Base-by-base conservation (phyloP, 1,140 invertebrate genomes). In the Drosophila bocqueti region DNA sequence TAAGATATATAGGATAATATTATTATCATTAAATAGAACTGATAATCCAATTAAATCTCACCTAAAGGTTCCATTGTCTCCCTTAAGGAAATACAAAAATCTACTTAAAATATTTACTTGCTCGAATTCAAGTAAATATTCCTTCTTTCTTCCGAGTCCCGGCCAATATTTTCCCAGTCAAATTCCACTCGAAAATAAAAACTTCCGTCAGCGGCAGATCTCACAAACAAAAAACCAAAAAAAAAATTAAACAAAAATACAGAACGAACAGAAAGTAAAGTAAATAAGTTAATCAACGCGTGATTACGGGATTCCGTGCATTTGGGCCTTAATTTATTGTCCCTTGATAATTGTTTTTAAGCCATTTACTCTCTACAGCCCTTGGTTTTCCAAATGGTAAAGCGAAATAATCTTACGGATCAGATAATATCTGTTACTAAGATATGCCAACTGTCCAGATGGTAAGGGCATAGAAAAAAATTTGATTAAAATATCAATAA, bases 261-360 rank as follows among this genome's bases (percentile, higher is more conserved):
- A 34, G 7, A 36, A 34, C 0, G 31, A 24, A 55, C 18, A 4
- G 34, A 16, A 55, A 55, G 10, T 40, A 57, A 57, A 40, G 21
- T 57, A 57, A 57, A 57, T 26, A 57, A 40, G 36, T 57, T 57
- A 55, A 55, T 55, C 54, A 55, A 40, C 34, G 36, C 15, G 34
- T 40, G 31, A 55, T 55, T 55, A 55, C 13, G 52, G 18, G 34
- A 38, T 55, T 55, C 34, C 52, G 2, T 54, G 34, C 49, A 24
- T 34, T 36, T 16, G 18, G 52, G 21, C 15, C 36, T 57, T 57
- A 57, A 57, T 57, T 57, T 40, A 55, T 55, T 38, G 52, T 38
- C 18, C 50, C 18, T 54, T 54, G 50, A 36, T 54, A 21, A 36
- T 54, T 36, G 31, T 3, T 21, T 54, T 16, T 15, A 54, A 36